These are phyloP conservation scores for Atopsyche davidsoni DNA, from an alignment of 1,140 invertebrate species.

Conservation along the genomic window DNA sequence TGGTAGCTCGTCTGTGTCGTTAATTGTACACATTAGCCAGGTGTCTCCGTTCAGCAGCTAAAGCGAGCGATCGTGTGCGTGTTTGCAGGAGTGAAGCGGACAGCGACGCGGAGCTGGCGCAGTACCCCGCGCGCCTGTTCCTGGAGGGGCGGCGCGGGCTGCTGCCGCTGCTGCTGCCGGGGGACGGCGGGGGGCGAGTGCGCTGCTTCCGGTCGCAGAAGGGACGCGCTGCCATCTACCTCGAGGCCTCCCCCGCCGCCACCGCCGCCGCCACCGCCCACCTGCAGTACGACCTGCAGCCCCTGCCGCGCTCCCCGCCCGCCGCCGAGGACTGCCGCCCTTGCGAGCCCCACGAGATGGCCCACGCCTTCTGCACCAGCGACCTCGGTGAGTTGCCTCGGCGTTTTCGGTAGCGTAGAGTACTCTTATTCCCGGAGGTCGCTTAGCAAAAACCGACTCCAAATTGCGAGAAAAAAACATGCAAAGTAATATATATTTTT, in stretches of 20 bases:
- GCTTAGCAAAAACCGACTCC: no score
- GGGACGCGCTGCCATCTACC: constrained; percentile 64
- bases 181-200: constrained; percentile 54
- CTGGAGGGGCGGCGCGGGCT: constrained; percentile 61
- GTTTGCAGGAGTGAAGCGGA: constrained; percentile 5
- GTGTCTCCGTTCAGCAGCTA: no score
- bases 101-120: constrained; percentile 26
- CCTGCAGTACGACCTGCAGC: constrained; percentile 63
- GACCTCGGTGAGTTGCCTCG: constrained; percentile 64
- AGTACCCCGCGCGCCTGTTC: constrained; percentile 60
- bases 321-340: constrained; percentile 68
- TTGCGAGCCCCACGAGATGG: constrained; percentile 66
- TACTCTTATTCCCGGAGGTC: no score
- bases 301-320: constrained; percentile 45
- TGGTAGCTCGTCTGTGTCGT: no score
- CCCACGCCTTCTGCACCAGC: constrained; percentile 71
- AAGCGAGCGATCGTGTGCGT: no score
- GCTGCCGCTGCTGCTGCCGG: constrained; percentile 56
- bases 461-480: no score
- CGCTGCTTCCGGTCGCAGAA: constrained; percentile 63
- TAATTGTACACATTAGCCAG: no score
- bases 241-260: constrained; percentile 50
- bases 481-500: no score
- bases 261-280: constrained; percentile 46
- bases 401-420: no score